Evolutionary conservation across 1,140 invertebrate species (phyloP).

Genomic region (Drosophila pectinifera): DNA sequence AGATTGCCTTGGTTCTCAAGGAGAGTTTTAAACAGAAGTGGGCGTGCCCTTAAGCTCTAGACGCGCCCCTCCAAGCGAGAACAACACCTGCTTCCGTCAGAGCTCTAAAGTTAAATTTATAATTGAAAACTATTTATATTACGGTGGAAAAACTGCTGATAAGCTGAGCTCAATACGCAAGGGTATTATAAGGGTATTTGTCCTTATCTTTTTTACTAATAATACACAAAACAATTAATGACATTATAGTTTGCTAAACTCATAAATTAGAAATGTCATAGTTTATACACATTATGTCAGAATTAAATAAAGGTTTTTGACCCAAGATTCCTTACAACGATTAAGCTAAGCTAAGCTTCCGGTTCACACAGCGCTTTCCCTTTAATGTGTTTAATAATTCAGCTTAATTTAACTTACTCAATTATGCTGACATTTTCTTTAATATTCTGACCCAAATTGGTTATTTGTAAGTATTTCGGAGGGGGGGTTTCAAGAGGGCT

Average conservation of each 20-base stretch:
- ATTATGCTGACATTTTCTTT: no score
- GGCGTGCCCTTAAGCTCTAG: not conserved
- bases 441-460: slow-evolving; percentile 10
- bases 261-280: slow-evolving; percentile 27
- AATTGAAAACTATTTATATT: not conserved
- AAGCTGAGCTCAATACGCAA: slow-evolving; percentile 17
- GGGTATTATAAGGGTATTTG: slow-evolving; percentile 46
- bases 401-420: not conserved
- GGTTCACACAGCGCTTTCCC: not conserved
- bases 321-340: not conserved
- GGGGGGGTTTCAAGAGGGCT: slow-evolving; percentile 1
- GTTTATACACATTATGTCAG: slow-evolving; percentile 32
- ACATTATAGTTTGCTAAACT: not conserved
- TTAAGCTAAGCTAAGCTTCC: not conserved
- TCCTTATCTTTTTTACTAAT: slow-evolving; percentile 1
- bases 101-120: not conserved
- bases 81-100: not conserved
- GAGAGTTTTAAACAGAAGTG: not conserved
- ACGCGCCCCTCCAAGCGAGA: slow-evolving; percentile 6
- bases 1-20: slow-evolving; percentile 4
- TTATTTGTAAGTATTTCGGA: not conserved
- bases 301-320: slow-evolving; percentile 6
- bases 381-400: not conserved
- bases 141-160: slow-evolving; percentile 10
- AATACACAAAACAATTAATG: slow-evolving; percentile 6